A percentile compares a stretch with the other conserved stretches of the same genome.
Conservation (phyloP, 2,797 vertebrate species). For the Eurystomus glaucurus region DNA sequence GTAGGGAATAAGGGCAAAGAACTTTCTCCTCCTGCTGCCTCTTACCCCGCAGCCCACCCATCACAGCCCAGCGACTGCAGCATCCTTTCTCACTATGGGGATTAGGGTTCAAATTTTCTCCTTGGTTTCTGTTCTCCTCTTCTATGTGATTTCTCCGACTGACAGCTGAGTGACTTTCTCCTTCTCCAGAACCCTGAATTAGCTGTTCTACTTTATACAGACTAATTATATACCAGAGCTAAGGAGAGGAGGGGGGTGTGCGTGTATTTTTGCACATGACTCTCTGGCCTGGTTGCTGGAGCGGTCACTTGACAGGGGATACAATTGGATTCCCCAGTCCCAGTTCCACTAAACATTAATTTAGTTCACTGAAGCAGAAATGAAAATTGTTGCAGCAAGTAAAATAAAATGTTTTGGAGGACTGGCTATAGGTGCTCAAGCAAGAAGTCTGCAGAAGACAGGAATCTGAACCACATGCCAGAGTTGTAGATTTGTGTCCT, state of each 20-base stretch:
- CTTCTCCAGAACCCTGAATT: not conserved
- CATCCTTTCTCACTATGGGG: not conserved
- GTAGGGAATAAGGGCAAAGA: not conserved
- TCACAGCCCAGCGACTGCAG: rapidly evolving
- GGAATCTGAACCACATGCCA: not conserved
- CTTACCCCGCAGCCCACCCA: not conserved
- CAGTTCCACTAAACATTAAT: not conserved
- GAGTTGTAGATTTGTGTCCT: not conserved
- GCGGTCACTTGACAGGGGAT: not conserved
- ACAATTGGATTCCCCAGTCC: not conserved
- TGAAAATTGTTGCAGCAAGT: not conserved
- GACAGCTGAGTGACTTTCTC: not conserved
- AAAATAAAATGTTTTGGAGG: not conserved
- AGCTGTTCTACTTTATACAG: not conserved
- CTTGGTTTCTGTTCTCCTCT: not conserved
- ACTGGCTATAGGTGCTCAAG: not conserved
- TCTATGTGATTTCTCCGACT: not conserved
- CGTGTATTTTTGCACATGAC: not conserved
- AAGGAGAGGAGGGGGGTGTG: not conserved
- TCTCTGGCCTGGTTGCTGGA: not conserved
- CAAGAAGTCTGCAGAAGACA: not conserved
- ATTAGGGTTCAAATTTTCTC: not conserved
- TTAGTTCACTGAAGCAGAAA: not conserved
- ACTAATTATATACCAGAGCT: not conserved
- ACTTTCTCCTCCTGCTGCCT: not conserved